Conservation (phyloP, 2,797 vertebrate species). For the Notolepis coatsorum region DNA sequence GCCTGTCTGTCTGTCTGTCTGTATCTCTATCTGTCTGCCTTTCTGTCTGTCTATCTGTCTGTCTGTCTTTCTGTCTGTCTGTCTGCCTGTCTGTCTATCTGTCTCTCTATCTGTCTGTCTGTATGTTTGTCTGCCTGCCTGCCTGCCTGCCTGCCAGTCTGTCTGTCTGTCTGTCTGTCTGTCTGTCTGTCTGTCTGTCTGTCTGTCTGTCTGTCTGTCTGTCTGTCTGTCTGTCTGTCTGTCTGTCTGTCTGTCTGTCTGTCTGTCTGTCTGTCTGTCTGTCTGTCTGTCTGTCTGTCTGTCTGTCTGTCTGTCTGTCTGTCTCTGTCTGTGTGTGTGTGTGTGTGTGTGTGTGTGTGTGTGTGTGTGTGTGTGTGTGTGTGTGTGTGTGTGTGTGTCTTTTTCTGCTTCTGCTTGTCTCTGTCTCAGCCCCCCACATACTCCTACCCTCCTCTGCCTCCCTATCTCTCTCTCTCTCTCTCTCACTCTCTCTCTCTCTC, state of each 20-base stretch:
- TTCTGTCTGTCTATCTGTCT: too few relatives aligned
- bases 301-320: background rate
- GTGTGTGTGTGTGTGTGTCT: background rate
- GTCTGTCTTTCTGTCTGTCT: too few relatives aligned
- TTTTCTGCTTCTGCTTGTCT: background rate
- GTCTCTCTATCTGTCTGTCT: too few relatives aligned
- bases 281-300: background rate
- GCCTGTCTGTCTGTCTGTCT: too few relatives aligned
- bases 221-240: too few relatives aligned
- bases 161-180: too few relatives aligned
- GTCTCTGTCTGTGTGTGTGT: background rate
- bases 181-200: background rate
- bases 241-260: too few relatives aligned
- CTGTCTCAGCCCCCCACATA: background rate
- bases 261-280: background rate
- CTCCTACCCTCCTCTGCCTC: too few relatives aligned
- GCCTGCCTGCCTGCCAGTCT: too few relatives aligned
- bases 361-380: background rate
- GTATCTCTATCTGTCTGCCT: too few relatives aligned
- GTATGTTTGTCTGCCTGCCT: too few relatives aligned
- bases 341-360: slow-evolving; percentile 12
- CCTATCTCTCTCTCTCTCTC: background rate
- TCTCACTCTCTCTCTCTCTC: background rate
- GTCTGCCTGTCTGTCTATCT: too few relatives aligned
- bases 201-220: background rate